Evolutionary conservation across 2,113 vertebrate genomes (phyloP).

Genomic region (Lepus timidus): DNA sequence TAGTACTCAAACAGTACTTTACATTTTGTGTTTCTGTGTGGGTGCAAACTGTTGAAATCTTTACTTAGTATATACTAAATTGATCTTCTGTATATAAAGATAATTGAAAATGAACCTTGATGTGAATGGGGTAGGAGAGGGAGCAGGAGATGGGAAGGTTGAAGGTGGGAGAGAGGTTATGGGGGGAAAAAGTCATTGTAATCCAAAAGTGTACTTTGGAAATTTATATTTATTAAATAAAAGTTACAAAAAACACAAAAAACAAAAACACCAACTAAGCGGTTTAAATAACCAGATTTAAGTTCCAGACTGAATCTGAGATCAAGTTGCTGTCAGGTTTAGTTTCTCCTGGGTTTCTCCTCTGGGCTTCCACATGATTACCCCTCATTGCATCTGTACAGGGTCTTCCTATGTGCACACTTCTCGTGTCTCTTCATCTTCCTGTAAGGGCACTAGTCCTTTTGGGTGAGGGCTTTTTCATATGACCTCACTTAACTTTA

Average conservation of each 20-base stretch:
- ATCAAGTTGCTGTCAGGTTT: background rate
- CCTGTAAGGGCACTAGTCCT: background rate
- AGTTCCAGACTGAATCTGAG: background rate
- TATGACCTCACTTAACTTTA: background rate
- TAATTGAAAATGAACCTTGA: too few species aligned
- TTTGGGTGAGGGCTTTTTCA: background rate
- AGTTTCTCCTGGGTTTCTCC: background rate
- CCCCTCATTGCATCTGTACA: background rate
- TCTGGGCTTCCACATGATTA: background rate
- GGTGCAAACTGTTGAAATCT: too few species aligned
- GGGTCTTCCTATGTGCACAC: background rate
- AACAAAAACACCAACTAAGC: background rate
- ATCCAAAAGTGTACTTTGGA: too few species aligned
- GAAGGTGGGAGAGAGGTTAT: too few species aligned
- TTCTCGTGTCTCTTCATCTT: background rate
- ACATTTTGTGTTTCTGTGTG: too few species aligned
- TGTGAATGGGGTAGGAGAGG: too few species aligned
- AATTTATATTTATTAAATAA: too few species aligned
- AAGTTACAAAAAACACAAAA: background rate
- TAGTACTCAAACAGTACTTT: too few species aligned
- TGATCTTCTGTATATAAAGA: too few species aligned
- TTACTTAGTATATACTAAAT: too few species aligned
- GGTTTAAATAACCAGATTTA: background rate
- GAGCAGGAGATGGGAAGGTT: too few species aligned
- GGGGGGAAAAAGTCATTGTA: too few species aligned